Evolutionary conservation across 2,888 invertebrate genomes (phyloP), one percentile per base, ranked within the genome.

Genomic region (Creontiades dilutus): DNA sequence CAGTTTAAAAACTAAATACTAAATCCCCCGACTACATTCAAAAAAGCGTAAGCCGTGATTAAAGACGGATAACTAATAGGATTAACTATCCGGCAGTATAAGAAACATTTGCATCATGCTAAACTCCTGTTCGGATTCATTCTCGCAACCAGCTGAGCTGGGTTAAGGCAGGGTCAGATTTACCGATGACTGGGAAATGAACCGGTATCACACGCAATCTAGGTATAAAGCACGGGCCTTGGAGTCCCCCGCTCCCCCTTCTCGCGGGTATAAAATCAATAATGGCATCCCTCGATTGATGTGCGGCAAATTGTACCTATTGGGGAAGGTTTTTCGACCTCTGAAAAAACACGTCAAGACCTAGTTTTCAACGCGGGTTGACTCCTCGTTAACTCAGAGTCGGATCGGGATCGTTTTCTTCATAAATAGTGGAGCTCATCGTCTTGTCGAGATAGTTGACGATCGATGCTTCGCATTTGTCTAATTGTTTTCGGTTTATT

Each of bases 251-350:
- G n/a, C n/a, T 23, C 68, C 12, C 52, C 52, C 52, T 52, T 13
- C 52, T 16, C 52, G 2, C 16, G 52, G n/a, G 52, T 68, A 68
- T 68, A 68, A 68, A 68, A 68, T 68, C 68, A 68, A 68, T 68
- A 68, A 68, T 23, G 68, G 68, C 68, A 68, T 68, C 68, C 68
- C 68, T 68, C 68, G 68, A 68, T 68, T 68, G 68, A 68, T 68
- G 68, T 23, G 52, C 52, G 52, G 68, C 68, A 68, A 68, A 68
- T 61, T n/a, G n/a, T 68, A 68, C 52, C 52, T 52, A 52, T 16
- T 16, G 52, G 68, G 68, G n/a, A n/a, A n/a, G 14, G 68, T 68
- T 23, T 68, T 68, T 68, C 23, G 68, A 68, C 68, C 68, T 23
- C 23, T 23, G 11, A 23, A 23, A 16, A 68, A 68, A 23, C 19